phyloP scores from a whole-genome alignment of 1,140 invertebrate species.

The Drosophila sp. region DNA sequence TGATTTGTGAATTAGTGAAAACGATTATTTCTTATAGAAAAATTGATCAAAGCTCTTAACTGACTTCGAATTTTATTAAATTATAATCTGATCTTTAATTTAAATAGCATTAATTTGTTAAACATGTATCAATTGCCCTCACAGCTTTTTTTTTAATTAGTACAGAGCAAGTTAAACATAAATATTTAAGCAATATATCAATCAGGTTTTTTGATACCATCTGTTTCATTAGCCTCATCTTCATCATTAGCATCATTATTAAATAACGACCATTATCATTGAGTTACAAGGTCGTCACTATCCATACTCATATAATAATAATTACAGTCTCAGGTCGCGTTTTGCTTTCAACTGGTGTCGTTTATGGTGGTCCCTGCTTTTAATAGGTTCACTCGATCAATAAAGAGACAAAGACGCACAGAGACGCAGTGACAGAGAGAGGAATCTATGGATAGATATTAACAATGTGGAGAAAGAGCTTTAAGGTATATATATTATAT shows the following conservation, averaged over 20 bases:
- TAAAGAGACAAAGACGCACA: no score
- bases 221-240: constrained; percentile 8
- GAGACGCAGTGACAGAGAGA: no score
- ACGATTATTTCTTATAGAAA: no score
- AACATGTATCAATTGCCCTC: neutral
- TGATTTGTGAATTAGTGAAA: no score
- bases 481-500: no score
- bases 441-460: no score
- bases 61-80: no score
- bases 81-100: no score
- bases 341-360: constrained; percentile 1
- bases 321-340: constrained; percentile 18
- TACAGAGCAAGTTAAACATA: constrained; percentile 18
- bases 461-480: no score
- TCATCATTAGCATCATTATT: constrained; percentile 26
- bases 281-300: constrained; percentile 28
- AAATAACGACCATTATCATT: constrained; percentile 11
- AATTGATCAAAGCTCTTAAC: no score
- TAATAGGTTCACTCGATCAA: no score
- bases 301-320: constrained; percentile 1
- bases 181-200: constrained; percentile 59
- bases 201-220: constrained; percentile 50
- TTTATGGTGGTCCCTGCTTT: constrained; percentile 4
- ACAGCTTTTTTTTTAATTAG: neutral
- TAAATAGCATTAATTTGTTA: no score